Evolutionary conservation across 35 echinoderm and acorn worm species (phyloP).

Genomic region (Stichopus chloronotus): DNA sequence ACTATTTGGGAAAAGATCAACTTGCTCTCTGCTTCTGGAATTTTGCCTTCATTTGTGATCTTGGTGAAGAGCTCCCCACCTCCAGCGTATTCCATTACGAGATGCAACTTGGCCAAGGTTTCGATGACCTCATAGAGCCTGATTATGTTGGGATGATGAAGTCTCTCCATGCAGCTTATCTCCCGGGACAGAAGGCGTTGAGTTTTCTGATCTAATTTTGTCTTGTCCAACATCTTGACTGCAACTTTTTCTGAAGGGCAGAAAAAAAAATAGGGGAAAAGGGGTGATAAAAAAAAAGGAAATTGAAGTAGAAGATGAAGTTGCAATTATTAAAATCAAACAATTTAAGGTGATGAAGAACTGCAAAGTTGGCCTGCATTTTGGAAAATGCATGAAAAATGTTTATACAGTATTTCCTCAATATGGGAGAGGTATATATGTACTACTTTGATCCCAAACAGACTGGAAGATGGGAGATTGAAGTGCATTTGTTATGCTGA

Average conservation of each 20-base stretch:
- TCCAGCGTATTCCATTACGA: conserved; percentile 98
- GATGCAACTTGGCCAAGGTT: conserved; percentile 92
- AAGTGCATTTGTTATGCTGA: too few relatives aligned
- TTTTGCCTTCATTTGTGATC: conserved; percentile 98
- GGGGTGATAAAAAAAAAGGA: background rate
- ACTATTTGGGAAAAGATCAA: conserved; percentile 83
- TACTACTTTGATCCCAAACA: too few relatives aligned
- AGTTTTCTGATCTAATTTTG: conserved; percentile 97
- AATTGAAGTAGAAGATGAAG: background rate
- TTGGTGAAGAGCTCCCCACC: conserved; percentile 98
- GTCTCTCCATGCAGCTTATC: conserved; percentile 97
- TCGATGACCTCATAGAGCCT: conserved; percentile 96
- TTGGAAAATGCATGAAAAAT: too few relatives aligned
- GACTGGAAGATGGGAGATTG: too few relatives aligned
- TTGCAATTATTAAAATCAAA: too few relatives aligned
- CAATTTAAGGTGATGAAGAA: too few relatives aligned
- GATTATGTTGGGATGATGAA: conserved; percentile 99
- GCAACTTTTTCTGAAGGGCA: conserved; percentile 93
- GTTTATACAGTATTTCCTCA: too few relatives aligned
- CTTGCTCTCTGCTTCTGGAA: conserved; percentile 84
- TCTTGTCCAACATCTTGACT: conserved; percentile 99
- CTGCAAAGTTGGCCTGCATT: background rate
- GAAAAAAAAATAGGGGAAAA: conserved; percentile 46
- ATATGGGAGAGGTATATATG: too few relatives aligned
- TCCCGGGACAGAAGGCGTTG: conserved; percentile 94